Conservation (phyloP, 2,113 vertebrate species). For the Lota lota region DNA sequence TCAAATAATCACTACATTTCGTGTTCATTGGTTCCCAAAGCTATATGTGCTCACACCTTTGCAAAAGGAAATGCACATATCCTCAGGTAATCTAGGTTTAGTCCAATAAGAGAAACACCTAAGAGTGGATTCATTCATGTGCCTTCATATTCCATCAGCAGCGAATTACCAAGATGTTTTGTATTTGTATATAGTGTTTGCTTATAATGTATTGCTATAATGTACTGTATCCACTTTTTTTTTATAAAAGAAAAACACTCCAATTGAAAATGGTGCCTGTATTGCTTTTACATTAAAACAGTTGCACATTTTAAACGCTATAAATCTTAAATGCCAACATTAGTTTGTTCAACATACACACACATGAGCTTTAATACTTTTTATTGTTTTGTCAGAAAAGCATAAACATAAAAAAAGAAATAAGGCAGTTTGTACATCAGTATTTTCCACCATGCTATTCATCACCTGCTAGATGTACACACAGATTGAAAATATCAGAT, state of each 20-base stretch:
- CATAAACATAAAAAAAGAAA: slow-evolving; percentile 72
- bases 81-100: slow-evolving; percentile 48
- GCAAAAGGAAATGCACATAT: slow-evolving; percentile 12
- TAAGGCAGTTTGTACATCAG: slow-evolving; percentile 74
- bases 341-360: background rate
- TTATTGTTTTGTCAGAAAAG: slow-evolving; percentile 68
- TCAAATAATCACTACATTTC: background rate
- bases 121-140: slow-evolving; percentile 22
- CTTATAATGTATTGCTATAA: slow-evolving; percentile 55
- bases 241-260: slow-evolving; percentile 62
- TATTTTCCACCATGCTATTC: slow-evolving; percentile 38
- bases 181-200: slow-evolving; percentile 84
- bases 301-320: background rate
- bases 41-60: background rate
- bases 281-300: slow-evolving; percentile 31
- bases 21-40: too few relatives aligned
- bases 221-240: slow-evolving; percentile 60
- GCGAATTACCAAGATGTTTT: slow-evolving; percentile 88
- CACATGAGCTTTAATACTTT: slow-evolving; percentile 49
- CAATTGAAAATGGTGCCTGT: slow-evolving; percentile 19
- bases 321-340: background rate
- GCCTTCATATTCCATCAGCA: slow-evolving; percentile 40
- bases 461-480: slow-evolving; percentile 32
- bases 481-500: background rate
- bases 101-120: slow-evolving; percentile 14